Evolutionary conservation across 2,113 vertebrate species (phyloP).

Genomic region (Triplophysa dalaica): DNA sequence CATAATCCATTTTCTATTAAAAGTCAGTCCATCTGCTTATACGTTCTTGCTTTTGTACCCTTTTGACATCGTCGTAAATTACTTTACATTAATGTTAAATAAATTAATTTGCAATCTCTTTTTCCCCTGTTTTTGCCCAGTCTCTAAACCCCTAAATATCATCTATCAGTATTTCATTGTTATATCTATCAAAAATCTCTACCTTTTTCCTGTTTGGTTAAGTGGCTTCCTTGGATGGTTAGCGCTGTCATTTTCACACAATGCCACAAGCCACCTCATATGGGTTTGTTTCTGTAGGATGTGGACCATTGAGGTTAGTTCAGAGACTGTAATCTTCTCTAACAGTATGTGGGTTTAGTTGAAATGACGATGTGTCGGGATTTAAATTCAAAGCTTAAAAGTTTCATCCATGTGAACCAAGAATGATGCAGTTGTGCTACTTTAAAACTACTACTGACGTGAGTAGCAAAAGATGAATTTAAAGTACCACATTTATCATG

Average conservation of each 20-base stretch:
- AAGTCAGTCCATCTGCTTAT: too few relatives aligned
- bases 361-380: not conserved
- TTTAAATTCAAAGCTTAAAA: not conserved
- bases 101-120: not conserved
- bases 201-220: too few relatives aligned
- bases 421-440: not conserved
- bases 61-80: not conserved
- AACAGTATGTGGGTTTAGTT: not conserved
- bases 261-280: not conserved
- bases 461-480: too few relatives aligned
- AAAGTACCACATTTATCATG: not conserved
- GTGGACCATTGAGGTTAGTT: not conserved
- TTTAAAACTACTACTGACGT: not conserved
- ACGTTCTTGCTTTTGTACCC: too few relatives aligned
- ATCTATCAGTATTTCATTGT: constrained; percentile 4
- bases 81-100: too few relatives aligned
- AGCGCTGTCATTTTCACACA: constrained; percentile 47
- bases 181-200: not conserved
- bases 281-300: constrained; percentile 2
- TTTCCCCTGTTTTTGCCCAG: constrained; percentile 15
- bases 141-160: not conserved
- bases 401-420: not conserved
- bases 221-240: constrained; percentile 17
- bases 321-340: constrained; percentile 1
- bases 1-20: too few relatives aligned